Conservation (phyloP, 2,113 vertebrate species). For the Ellobius talpinus region DNA sequence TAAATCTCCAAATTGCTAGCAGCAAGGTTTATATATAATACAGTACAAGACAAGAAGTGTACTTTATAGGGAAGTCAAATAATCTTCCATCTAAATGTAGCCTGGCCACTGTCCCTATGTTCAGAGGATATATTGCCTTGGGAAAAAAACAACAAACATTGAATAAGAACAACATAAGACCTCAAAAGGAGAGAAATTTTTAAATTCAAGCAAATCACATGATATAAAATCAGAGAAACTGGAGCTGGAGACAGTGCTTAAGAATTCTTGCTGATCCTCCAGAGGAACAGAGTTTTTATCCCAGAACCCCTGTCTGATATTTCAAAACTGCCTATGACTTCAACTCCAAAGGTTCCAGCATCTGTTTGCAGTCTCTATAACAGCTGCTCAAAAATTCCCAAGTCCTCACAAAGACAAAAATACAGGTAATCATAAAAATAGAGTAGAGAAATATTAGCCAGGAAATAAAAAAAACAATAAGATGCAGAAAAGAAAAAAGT, state of each 20-base stretch:
- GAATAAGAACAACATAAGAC: not conserved
- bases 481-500: not conserved
- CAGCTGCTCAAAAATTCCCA: not conserved
- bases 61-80: not conserved
- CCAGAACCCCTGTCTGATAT: not conserved
- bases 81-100: not conserved
- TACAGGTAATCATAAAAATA: not conserved
- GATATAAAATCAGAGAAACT: not conserved
- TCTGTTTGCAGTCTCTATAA: not conserved
- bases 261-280: not conserved
- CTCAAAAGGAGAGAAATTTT: not conserved
- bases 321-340: not conserved
- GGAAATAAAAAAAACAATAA: not conserved
- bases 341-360: not conserved
- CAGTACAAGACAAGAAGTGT: not conserved
- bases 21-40: not conserved
- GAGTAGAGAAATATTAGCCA: not conserved
- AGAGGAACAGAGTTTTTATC: not conserved
- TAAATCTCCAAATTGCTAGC: constrained; percentile 7
- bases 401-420: not conserved
- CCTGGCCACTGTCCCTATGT: not conserved
- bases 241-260: not conserved
- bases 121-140: not conserved
- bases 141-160: accelerated
- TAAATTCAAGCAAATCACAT: not conserved